These are phyloP conservation scores for Erebia ligea DNA, from an alignment of 2,888 invertebrate species.

Conservation along the genomic window DNA sequence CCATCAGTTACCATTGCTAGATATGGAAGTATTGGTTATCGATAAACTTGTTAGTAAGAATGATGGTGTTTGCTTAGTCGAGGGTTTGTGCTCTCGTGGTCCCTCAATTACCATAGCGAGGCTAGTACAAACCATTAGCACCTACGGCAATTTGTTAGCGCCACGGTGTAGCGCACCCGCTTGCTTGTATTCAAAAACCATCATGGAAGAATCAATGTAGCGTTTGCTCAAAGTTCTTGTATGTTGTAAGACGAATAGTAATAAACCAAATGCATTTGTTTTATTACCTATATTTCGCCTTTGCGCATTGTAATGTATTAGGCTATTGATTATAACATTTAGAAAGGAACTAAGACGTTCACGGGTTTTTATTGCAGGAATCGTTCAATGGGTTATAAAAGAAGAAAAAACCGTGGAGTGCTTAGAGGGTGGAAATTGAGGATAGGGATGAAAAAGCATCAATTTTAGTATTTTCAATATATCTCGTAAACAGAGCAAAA, in stretches of 20 bases:
- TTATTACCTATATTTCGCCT: no score
- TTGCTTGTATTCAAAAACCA: not conserved
- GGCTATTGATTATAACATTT: no score
- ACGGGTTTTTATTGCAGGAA: no score
- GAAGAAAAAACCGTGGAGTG: no score
- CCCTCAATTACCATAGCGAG: conserved; percentile 54
- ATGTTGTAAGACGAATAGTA: not conserved
- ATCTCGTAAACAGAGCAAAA: no score
- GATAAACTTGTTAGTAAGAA: conserved; percentile 50
- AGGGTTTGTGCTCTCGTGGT: conserved; percentile 53
- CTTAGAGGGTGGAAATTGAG: no score
- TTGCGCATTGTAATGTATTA: no score
- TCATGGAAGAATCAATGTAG: not conserved
- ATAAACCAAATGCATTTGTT: no score
- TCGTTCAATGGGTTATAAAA: no score
- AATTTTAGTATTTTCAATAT: no score
- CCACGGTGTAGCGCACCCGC: conserved; percentile 34
- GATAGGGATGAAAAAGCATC: no score
- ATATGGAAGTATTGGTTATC: conserved; percentile 46
- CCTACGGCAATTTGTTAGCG: conserved; percentile 59
- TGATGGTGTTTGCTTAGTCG: conserved; percentile 49
- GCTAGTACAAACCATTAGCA: conserved; percentile 52
- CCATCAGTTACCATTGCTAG: conserved; percentile 12
- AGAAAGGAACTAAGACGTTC: no score
- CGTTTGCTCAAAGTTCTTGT: not conserved